Evolutionary conservation across 2,113 vertebrate genomes (phyloP), one percentile per base, ranked within the genome.

Genomic region (Lagopus muta): DNA sequence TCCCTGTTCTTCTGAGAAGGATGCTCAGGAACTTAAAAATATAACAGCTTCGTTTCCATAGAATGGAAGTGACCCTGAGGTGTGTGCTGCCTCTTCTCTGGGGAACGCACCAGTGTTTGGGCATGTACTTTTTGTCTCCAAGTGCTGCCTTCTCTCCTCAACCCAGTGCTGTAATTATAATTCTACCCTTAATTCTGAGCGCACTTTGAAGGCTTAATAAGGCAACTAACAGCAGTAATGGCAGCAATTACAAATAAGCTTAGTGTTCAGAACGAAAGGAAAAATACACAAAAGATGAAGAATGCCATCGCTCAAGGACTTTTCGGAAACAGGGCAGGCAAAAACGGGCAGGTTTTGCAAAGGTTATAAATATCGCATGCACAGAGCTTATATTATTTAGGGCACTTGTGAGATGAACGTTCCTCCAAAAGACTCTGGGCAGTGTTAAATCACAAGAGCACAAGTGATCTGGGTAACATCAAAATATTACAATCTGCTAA

Each of bases 391-490:
- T 76, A 90, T 86, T 94, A 88, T 95, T 95, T 82, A 88, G 62
- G 86, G 86, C 62, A 81, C 11, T 0, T 77, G 87, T 66, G 55
- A 71, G 60, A 28, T 45, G 48, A 90, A 30, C 0, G 0, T 64
- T 89, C 48, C 66, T 88, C 86, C 92, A 62, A 67, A 93, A 88
- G 88, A 48, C 88, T 65, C 90, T 65, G 91, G 70, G 73, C 67
- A 90, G 27, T 0, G 0, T 83, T 92, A 92, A 93, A 94, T 43
- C 80, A 82, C 12, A 42, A 94, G 90, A 90, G 91, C 72, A 91
- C 70, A 86, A 84, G 69, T 4, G 2, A 65, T 79, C 96, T 96
- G 94, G 94, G 94, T 91, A 96, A 80, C 92, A 95, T 96, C 96
- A 94, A 95, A 95, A 86, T 88, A 92, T 86, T 83, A 75, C 92